Evolutionary conservation across 2,888 invertebrate species (phyloP).

Genomic region (Leucophenga montana): DNA sequence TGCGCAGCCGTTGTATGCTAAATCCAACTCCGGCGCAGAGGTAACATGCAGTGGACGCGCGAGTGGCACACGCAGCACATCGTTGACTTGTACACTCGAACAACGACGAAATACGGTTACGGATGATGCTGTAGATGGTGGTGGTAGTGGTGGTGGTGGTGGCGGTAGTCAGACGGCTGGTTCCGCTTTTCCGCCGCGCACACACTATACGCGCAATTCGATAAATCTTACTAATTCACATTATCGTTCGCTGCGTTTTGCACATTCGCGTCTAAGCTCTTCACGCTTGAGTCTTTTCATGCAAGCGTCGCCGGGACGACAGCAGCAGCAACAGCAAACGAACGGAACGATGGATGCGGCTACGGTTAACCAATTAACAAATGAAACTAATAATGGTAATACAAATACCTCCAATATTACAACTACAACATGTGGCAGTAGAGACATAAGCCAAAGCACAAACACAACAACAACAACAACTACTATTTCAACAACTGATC

Average conservation of each 20-base stretch:
- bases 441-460: conserved; percentile 16
- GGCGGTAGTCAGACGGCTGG: conserved; percentile 14
- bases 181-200: conserved; percentile 51
- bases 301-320: conserved; percentile 52
- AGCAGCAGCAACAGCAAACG: conserved; percentile 24
- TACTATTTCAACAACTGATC: conserved; percentile 41
- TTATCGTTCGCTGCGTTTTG: conserved; percentile 71
- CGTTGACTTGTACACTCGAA: conserved; percentile 38
- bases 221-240: conserved; percentile 71
- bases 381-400: conserved; percentile 33
- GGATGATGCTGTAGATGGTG: conserved; percentile 28
- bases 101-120: conserved; percentile 24
- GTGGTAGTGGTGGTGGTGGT: conserved; percentile 36
- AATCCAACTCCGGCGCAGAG: conserved; percentile 40
- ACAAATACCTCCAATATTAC: conserved; percentile 16
- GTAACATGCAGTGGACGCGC: conserved; percentile 35
- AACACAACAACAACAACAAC: conserved; percentile 40
- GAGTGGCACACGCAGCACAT: conserved; percentile 58
- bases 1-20: conserved; percentile 4
- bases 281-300: conserved; percentile 70
- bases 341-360: not conserved
- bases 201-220: conserved; percentile 70
- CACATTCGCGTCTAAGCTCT: conserved; percentile 70
- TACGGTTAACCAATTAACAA: conserved; percentile 17
- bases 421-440: conserved; percentile 20